Evolutionary conservation across 1,140 invertebrate genomes (phyloP).

Genomic region (Sweltsa coloradensis): DNA sequence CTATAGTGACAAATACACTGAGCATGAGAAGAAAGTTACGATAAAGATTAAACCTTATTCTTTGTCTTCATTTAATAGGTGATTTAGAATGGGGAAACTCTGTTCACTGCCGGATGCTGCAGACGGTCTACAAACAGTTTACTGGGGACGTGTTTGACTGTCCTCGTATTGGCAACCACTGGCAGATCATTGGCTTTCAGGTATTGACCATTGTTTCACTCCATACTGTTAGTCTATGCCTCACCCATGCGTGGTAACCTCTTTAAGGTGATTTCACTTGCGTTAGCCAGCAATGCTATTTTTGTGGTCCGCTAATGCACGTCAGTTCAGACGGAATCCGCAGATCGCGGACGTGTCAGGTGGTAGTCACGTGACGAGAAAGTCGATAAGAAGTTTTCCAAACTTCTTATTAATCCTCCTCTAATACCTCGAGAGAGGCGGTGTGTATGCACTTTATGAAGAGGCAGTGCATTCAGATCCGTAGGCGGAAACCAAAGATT

Average conservation of each 20-base stretch:
- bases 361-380: background rate
- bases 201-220: slow-evolving; percentile 18
- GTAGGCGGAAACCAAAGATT: too few species aligned
- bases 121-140: slow-evolving; percentile 38
- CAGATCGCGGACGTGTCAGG: background rate
- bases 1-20: too few species aligned
- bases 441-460: too few species aligned
- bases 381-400: background rate
- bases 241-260: too few species aligned
- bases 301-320: background rate
- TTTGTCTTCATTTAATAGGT: slow-evolving; percentile 23
- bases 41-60: background rate
- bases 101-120: slow-evolving; percentile 33
- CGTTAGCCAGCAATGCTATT: background rate
- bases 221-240: too few species aligned
- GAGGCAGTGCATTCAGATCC: too few species aligned
- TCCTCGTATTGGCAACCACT: slow-evolving; percentile 37
- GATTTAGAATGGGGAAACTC: slow-evolving; percentile 31
- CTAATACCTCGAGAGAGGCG: too few species aligned
- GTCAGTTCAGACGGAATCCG: background rate
- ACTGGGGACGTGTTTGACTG: slow-evolving; percentile 33
- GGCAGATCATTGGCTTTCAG: slow-evolving; percentile 47
- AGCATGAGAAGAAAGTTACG: too few species aligned
- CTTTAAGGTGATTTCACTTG: background rate
- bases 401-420: too few species aligned